These are phyloP conservation scores for Drosophila subobscura DNA, from an alignment of 1,140 invertebrate genomes.

Conservation along the genomic window DNA sequence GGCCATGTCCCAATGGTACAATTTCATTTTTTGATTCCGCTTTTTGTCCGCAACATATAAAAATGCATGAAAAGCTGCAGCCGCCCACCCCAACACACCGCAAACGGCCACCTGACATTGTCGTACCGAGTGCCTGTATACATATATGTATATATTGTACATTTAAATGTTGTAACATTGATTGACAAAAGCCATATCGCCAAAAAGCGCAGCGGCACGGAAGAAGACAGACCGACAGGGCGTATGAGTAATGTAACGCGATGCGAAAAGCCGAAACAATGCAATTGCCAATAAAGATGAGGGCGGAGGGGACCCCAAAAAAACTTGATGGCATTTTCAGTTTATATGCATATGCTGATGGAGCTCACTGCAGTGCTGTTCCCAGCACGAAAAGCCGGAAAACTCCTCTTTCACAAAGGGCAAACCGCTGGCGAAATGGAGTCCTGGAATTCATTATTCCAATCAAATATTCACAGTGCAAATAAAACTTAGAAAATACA, in stretches of 20 bases:
- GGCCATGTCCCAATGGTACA: slow-evolving; percentile 59
- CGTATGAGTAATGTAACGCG: slow-evolving; percentile 74
- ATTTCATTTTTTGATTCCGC: slow-evolving; percentile 51
- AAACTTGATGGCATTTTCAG: slow-evolving; percentile 37
- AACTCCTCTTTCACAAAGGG: slow-evolving; percentile 6
- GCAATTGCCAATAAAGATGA: slow-evolving; percentile 52
- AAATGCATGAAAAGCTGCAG: slow-evolving; percentile 61
- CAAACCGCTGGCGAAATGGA: not conserved
- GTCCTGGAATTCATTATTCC: slow-evolving; percentile 4
- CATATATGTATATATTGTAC: slow-evolving; percentile 40
- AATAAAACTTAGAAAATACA: slow-evolving; percentile 69
- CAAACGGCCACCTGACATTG: slow-evolving; percentile 3
- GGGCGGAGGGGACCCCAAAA: not conserved
- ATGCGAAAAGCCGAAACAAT: slow-evolving; percentile 35
- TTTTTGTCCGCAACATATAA: slow-evolving; percentile 48
- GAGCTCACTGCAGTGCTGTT: not conserved
- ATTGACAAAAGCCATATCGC: slow-evolving; percentile 73
- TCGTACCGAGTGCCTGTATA: slow-evolving; percentile 37
- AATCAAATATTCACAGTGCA: slow-evolving; percentile 43
- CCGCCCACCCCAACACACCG: too few relatives aligned
- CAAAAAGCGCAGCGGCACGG: slow-evolving; percentile 12
- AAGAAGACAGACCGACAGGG: slow-evolving; percentile 25
- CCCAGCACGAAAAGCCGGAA: slow-evolving; percentile 5
- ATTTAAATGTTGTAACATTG: slow-evolving; percentile 76
- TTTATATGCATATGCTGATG: slow-evolving; percentile 13